Percentiles rank a stretch among this genome's conserved stretches.
Evolutionary conservation across 2,797 vertebrate species (phyloP).

Genomic region (Coregonus suidteri): DNA sequence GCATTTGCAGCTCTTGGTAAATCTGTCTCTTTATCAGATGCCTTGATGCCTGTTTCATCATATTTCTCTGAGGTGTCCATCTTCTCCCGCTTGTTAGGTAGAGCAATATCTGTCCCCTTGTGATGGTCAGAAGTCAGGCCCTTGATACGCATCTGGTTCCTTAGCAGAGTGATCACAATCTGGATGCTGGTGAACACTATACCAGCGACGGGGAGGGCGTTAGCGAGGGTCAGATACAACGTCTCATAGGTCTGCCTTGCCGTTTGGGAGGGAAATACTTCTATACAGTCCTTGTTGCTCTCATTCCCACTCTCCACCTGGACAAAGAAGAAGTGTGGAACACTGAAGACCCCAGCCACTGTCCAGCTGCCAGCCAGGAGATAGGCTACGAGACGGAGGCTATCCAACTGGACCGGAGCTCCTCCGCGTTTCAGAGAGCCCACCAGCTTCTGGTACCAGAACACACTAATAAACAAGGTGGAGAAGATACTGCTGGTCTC

Average conservation of each 20-base stretch:
- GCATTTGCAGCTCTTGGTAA: not conserved
- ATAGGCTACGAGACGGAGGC: conserved; percentile 50
- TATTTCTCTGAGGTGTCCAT: not conserved
- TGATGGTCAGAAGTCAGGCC: conserved; percentile 22
- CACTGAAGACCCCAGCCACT: conserved; percentile 62
- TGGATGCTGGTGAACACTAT: conserved; percentile 64
- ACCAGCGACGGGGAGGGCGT: conserved; percentile 67
- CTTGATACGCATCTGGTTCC: conserved; percentile 62
- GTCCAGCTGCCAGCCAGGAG: conserved; percentile 73
- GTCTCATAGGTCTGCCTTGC: conserved; percentile 59
- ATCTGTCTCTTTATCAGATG: not conserved
- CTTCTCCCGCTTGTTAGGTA: conserved; percentile 10
- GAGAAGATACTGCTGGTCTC: conserved; percentile 81
- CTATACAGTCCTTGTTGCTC: conserved; percentile 55
- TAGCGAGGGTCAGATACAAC: conserved; percentile 69
- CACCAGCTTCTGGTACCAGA: conserved; percentile 82
- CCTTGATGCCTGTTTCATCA: not conserved
- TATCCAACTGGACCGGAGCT: conserved; percentile 69
- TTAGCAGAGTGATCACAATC: conserved; percentile 71
- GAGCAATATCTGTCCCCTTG: conserved; percentile 5
- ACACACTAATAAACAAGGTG: conserved; percentile 76
- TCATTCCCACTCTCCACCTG: conserved; percentile 40
- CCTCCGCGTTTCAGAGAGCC: conserved; percentile 72
- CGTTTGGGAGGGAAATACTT: conserved; percentile 47
- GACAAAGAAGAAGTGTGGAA: conserved; percentile 67